Evolutionary conservation across 1,140 invertebrate genomes (phyloP), one percentile per base, ranked within the genome.

Genomic region (Tetragnatha versicolor): DNA sequence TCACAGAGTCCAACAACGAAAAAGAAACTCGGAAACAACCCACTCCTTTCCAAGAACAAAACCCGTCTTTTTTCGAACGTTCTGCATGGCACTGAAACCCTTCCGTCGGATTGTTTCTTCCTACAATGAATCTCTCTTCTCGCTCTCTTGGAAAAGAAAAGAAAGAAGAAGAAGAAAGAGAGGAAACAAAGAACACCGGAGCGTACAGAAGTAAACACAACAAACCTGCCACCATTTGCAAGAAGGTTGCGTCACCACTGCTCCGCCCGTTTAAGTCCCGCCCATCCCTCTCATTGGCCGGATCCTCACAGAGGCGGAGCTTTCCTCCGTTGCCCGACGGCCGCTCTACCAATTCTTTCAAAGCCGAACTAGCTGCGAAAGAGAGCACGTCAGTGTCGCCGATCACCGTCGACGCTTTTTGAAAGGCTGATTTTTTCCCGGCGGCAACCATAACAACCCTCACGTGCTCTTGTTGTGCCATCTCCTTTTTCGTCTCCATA

Each of bases 231-330:
- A 31, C 17, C 33, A 4, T 58, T 39, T 42, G 49, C 68, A 9
- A n/a, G 31, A 2, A n/a, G 35, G 35, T 75, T 75, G 17, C 58
- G 60, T 77, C 61, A 77, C 27, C n/a, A 3, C 17, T n/a, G 29
- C 61, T 20, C n/a, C 73, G 14, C 73, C 61, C 27, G 2, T 27
- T 33, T 22, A 4, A 12, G 7, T 6, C 5, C 10, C 31, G n/a
- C n/a, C 60, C 31, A 27, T 45, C 39, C 6, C 3, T 7, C 2
- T 47, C 20, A 77, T 77, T 77, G 73, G 73, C 22, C 3, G 14
- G 3, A 10, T 12, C 33, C 1, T 29, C 27, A 42, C 14, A 33
- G 4, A 66, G 73, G 73, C 73, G 73, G 60, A 51, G 22, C 33
- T 31, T 39, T 0, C 17, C 29, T 5, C 9, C 17, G 29, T 60